Percentiles rank a stretch among this genome's conserved stretches.
Conservation (phyloP, 92 coral and sea anemone genomes). For the Palythoa grandis region DNA sequence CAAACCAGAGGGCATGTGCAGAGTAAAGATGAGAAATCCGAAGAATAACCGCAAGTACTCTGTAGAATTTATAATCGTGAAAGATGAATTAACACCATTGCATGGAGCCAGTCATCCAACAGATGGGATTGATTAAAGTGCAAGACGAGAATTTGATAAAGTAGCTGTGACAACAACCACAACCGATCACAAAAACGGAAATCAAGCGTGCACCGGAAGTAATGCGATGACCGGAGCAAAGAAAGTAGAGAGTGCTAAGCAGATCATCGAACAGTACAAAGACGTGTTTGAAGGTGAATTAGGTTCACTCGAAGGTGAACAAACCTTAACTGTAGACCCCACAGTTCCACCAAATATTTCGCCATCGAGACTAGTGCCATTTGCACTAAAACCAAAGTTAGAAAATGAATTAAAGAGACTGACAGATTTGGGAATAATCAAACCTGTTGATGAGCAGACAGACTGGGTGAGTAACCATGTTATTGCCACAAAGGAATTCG, state of each 20-base stretch:
- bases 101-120: slow-evolving; percentile 58
- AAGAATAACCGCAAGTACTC: too few relatives aligned
- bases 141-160: slow-evolving; percentile 44
- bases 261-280: slow-evolving; percentile 47
- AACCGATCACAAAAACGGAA: too few relatives aligned
- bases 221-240: slow-evolving; percentile 7
- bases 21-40: too few relatives aligned
- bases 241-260: slow-evolving; percentile 14
- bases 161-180: too few relatives aligned
- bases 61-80: too few relatives aligned
- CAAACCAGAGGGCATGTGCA: neutral
- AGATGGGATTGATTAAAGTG: slow-evolving; percentile 50
- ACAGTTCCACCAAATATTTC: neutral
- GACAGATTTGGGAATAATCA: too few relatives aligned
- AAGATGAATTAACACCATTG: slow-evolving; percentile 54
- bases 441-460: too few relatives aligned
- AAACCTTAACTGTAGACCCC: slow-evolving; percentile 9
- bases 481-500: slow-evolving; percentile 37
- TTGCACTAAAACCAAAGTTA: neutral
- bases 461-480: too few relatives aligned
- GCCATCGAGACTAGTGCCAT: neutral
- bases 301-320: too few relatives aligned
- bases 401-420: neutral
- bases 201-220: too few relatives aligned
- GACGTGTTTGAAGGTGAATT: too few relatives aligned